Conservation (phyloP, 2,797 vertebrate genomes). For the Malurus leucopterus region DNA sequence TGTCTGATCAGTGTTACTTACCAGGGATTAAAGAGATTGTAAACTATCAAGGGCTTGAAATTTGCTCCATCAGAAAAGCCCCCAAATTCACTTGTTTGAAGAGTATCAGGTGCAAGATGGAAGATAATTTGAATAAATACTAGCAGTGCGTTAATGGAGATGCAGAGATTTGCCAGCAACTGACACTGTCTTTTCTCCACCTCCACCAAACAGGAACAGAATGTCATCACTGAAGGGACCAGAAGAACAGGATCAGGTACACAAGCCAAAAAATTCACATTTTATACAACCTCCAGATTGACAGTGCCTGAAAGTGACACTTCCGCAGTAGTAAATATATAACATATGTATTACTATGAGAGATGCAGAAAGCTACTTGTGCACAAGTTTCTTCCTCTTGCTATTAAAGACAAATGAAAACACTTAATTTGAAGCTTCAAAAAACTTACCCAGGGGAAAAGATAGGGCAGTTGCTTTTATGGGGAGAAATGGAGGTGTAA, state of each 20-base stretch:
- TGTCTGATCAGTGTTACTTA: not conserved
- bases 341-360: accelerated
- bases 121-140: not conserved
- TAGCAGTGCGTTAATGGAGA: not conserved
- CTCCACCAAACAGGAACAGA: not conserved
- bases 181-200: not conserved
- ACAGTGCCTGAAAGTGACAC: not conserved
- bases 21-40: not conserved
- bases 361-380: not conserved
- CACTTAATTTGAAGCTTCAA: not conserved
- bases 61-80: not conserved
- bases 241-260: not conserved
- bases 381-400: not conserved
- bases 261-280: not conserved
- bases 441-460: not conserved
- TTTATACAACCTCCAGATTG: not conserved
- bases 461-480: not conserved
- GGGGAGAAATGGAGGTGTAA: not conserved
- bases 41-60: not conserved
- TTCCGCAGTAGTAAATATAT: accelerated
- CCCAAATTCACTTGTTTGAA: not conserved
- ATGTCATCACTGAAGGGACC: not conserved
- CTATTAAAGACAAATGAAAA: not conserved
- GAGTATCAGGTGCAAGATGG: not conserved
- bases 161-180: not conserved